Evolutionary conservation across 2,888 invertebrate genomes (phyloP).

Genomic region (Lycocerus yunnanus): DNA sequence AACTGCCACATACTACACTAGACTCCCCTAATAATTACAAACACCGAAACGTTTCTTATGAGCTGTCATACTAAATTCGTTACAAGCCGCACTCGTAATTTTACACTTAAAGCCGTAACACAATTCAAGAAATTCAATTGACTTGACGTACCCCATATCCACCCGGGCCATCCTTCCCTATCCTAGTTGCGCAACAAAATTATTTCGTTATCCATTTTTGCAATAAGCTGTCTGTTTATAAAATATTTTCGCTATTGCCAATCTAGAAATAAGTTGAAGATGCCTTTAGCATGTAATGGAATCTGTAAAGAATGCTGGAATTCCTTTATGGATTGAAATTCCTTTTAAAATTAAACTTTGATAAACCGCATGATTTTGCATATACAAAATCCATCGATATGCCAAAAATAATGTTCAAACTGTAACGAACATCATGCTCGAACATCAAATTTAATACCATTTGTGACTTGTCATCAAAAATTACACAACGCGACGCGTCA

Average conservation of each 20-base stretch:
- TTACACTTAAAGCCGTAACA: constrained; percentile 1
- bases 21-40: constrained; percentile 38
- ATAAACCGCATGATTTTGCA: constrained; percentile 38
- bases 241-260: constrained; percentile 8
- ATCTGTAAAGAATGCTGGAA: constrained; percentile 30
- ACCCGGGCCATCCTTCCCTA: not conserved
- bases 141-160: not conserved
- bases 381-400: constrained; percentile 29
- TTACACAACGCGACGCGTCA: not conserved
- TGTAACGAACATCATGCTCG: constrained; percentile 6
- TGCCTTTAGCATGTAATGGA: constrained; percentile 22
- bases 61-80: constrained; percentile 37
- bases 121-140: not conserved
- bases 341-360: constrained; percentile 40
- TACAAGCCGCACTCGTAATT: constrained; percentile 24
- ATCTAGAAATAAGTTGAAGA: constrained; percentile 19
- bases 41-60: constrained; percentile 36
- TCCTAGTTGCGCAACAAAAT: not conserved
- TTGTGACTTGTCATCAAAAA: not conserved
- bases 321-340: constrained; percentile 39
- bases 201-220: not conserved
- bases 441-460: not conserved
- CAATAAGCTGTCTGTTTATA: not conserved
- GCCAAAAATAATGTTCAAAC: constrained; percentile 30
- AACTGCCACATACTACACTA: constrained; percentile 37